Conservation (phyloP, 2,113 vertebrate genomes). For the Anoura caudifer region DNA sequence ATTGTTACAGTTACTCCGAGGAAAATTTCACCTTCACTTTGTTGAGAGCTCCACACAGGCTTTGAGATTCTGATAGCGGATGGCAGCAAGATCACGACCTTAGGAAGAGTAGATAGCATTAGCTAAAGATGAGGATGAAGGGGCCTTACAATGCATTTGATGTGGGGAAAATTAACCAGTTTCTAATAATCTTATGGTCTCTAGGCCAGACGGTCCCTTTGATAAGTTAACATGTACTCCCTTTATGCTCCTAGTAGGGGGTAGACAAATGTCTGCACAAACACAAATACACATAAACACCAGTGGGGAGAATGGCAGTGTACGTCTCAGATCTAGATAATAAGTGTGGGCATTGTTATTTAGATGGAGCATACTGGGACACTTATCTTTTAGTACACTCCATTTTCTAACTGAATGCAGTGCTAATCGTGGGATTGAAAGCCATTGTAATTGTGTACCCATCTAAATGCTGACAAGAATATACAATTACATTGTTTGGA, state of each 20-base stretch:
- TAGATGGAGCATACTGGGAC: slow-evolving; percentile 84
- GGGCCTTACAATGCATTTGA: slow-evolving; percentile 74
- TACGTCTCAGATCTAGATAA: slow-evolving; percentile 81
- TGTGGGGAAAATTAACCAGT: slow-evolving; percentile 82
- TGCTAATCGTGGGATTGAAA: slow-evolving; percentile 83
- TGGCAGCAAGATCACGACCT: background rate
- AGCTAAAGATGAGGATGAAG: slow-evolving; percentile 73
- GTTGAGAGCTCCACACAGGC: background rate
- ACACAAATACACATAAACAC: slow-evolving; percentile 81
- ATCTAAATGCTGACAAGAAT: slow-evolving; percentile 84
- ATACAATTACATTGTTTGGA: slow-evolving; percentile 85
- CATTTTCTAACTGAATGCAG: slow-evolving; percentile 84
- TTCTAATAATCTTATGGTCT: slow-evolving; percentile 82
- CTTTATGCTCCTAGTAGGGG: slow-evolving; percentile 81
- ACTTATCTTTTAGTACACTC: slow-evolving; percentile 85
- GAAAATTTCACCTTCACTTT: background rate
- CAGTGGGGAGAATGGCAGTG: slow-evolving; percentile 78
- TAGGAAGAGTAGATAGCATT: slow-evolving; percentile 53
- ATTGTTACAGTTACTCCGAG: background rate
- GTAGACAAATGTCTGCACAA: slow-evolving; percentile 82
- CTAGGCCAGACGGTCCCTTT: slow-evolving; percentile 81
- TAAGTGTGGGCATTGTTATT: slow-evolving; percentile 84
- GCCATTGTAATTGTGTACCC: slow-evolving; percentile 84
- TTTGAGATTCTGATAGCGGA: background rate
- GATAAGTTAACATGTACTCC: slow-evolving; percentile 83